These are phyloP conservation scores for Phania funesta DNA, from an alignment of 2,888 invertebrate genomes.

Conservation along the genomic window DNA sequence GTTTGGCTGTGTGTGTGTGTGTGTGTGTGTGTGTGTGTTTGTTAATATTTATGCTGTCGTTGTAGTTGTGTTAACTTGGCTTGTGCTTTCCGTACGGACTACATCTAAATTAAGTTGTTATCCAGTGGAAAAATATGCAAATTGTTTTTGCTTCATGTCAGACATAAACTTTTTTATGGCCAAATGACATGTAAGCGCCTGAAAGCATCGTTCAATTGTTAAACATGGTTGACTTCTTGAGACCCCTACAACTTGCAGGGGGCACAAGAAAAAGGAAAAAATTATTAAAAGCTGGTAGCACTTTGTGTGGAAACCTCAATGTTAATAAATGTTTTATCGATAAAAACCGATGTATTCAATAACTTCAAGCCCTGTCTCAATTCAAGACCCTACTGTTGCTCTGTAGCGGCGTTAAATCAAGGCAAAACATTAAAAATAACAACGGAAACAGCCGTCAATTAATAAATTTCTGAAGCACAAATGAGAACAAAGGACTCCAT, in stretches of 20 bases:
- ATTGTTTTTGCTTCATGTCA: constrained; percentile 79
- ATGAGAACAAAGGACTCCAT: no score
- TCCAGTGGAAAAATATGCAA: constrained; percentile 77
- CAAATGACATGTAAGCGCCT: constrained; percentile 76
- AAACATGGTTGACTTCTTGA: neutral
- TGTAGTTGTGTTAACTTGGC: constrained; percentile 52
- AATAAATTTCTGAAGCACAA: no score
- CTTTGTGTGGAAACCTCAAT: no score
- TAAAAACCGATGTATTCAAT: no score
- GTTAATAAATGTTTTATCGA: no score
- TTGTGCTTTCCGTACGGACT: constrained; percentile 65
- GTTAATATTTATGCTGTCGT: neutral
- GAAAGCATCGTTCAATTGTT: constrained; percentile 65
- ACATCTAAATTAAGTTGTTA: constrained; percentile 78
- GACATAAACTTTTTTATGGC: constrained; percentile 78
- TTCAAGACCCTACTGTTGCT: no score
- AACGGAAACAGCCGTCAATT: no score
- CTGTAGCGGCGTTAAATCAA: no score
- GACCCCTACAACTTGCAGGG: constrained; percentile 18
- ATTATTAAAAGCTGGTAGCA: no score
- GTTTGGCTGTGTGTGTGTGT: constrained; percentile 24
- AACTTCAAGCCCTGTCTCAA: no score
- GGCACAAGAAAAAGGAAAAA: no score
- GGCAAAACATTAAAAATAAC: no score
- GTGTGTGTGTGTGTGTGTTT: constrained; percentile 15